phyloP scores from a whole-genome alignment of 1,140 invertebrate genomes.

The Aphis gossypii region DNA sequence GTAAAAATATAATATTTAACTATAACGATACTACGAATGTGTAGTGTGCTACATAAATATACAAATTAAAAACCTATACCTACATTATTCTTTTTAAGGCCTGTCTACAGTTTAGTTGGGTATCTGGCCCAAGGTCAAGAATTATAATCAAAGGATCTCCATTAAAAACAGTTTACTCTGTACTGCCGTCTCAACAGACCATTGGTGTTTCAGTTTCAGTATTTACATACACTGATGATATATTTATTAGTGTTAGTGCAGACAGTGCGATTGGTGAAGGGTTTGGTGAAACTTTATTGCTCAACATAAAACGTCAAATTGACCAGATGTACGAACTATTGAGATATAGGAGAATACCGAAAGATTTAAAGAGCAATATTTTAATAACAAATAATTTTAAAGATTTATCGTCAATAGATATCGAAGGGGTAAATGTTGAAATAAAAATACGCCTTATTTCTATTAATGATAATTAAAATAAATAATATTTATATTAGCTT shows the following conservation, averaged over 20 bases:
- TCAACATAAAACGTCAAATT: constrained; percentile 63
- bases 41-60: background rate
- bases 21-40: background rate
- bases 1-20: constrained; percentile 19
- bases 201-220: constrained; percentile 67
- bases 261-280: constrained; percentile 61
- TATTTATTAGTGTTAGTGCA: constrained; percentile 67
- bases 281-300: constrained; percentile 43
- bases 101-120: constrained; percentile 65
- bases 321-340: constrained; percentile 66
- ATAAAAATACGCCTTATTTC: background rate
- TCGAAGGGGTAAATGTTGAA: constrained; percentile 2
- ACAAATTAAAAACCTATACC: background rate
- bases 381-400: background rate
- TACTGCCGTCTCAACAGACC: constrained; percentile 66
- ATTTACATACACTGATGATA: constrained; percentile 68
- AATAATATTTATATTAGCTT: constrained; percentile 60
- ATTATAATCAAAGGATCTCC: constrained; percentile 64
- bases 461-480: background rate
- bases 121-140: constrained; percentile 66
- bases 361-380: constrained; percentile 62
- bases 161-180: constrained; percentile 66
- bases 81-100: constrained; percentile 58
- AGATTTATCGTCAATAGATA: constrained; percentile 31
- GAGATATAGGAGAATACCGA: constrained; percentile 67